Evolutionary conservation across 2,888 invertebrate species (phyloP), one percentile per base, ranked within the genome.

Genomic region (Linhomoeus sp.): DNA sequence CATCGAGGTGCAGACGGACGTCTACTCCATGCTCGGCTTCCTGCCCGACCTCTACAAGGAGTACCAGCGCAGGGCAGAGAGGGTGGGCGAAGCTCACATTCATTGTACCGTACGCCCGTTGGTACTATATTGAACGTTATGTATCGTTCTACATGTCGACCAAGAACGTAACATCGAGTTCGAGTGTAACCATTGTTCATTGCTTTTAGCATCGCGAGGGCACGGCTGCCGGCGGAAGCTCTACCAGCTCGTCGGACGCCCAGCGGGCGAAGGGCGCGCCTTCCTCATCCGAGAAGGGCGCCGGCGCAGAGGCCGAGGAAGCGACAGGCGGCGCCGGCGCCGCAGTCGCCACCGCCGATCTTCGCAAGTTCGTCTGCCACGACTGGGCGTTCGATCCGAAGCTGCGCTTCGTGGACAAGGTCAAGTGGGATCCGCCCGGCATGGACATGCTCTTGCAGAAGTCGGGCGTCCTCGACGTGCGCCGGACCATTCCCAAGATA

Each of bases 401-500:
- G 41, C 55, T 62, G 20, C 51, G 56, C 9, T 63, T 62, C 48
- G 56, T 62, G 45, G 61, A 60, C 46, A 52, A 57, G 9, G 53
- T 55, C 45, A 55, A 57, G 44, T 62, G 94, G 60, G 92, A 94
- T 67, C 92, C 94, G 1, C 37, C 37, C 9, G 19, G 37, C 17
- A 7, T 19, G 19, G 37, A 37, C 37, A 12, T n/a, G 12, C 20
- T 40, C 5, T 20, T 40, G 40, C 87, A 92, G 71, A 88, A 90
- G 70, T 73, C 94, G 39, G 92, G 92, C 41, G 94, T 97, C 68
- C 80, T 84, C 50, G 94, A 97, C 70, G 92, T 94, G 15, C 76
- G 92, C 54, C 87, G 85, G 55, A 97, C 97, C 48, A 97, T 97
- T 64, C 97, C 97, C 49, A 97, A 97, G 71, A 97, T 94, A 88